These are phyloP conservation scores for Eudiplozoon nipponicum DNA, from an alignment of 2,888 invertebrate species.

Conservation along the genomic window DNA sequence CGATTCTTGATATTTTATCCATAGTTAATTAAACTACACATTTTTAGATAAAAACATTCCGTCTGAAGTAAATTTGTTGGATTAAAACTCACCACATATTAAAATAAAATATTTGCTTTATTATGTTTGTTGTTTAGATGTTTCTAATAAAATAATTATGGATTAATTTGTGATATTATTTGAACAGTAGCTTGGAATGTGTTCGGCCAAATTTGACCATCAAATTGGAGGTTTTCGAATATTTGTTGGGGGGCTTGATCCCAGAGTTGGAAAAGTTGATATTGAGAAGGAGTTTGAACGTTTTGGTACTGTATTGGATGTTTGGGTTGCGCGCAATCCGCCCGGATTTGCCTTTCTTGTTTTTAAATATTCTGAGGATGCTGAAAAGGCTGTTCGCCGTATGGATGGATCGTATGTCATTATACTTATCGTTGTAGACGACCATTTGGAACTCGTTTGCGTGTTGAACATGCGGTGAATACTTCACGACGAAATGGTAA, in stretches of 20 bases:
- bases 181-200: no score
- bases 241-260: constrained; percentile 24
- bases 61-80: no score
- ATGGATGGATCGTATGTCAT: constrained; percentile 22
- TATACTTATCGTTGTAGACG: background rate
- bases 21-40: no score
- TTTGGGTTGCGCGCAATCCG: constrained; percentile 24
- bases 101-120: no score
- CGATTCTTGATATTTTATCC: no score
- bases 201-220: no score
- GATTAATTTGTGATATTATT: no score
- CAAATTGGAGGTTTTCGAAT: constrained; percentile 24
- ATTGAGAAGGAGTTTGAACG: constrained; percentile 22
- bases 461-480: background rate
- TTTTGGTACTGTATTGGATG: constrained; percentile 21
- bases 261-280: constrained; percentile 21
- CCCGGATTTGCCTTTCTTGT: constrained; percentile 24
- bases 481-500: no score
- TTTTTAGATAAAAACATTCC: no score
- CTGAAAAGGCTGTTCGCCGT: constrained; percentile 21
- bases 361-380: constrained; percentile 23
- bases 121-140: no score
- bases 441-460: background rate
- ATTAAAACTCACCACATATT: no score
- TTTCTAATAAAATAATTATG: no score